Conservation (phyloP, 1,140 invertebrate species). For the Andricus grossulariae region DNA sequence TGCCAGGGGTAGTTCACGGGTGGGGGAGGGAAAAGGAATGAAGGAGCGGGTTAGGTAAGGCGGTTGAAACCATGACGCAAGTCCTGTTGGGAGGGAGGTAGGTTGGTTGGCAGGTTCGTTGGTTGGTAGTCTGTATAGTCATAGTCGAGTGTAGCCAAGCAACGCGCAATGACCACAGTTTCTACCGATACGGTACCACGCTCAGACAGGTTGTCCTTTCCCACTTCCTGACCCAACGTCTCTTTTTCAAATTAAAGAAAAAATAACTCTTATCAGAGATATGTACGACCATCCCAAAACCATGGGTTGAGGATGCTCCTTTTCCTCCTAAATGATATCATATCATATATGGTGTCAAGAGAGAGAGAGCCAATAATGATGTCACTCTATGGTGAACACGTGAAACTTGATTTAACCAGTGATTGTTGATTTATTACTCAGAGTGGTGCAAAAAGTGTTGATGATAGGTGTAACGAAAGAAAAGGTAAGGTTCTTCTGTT, state of each 20-base stretch:
- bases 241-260: background rate
- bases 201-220: slow-evolving; percentile 52
- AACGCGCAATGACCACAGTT: slow-evolving; percentile 70
- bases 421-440: too few relatives aligned
- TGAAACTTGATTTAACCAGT: too few relatives aligned
- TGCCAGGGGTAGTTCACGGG: slow-evolving; percentile 11
- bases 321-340: background rate
- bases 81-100: slow-evolving; percentile 49
- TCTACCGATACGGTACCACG: slow-evolving; percentile 61
- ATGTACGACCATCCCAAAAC: background rate
- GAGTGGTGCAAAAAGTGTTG: too few relatives aligned
- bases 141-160: slow-evolving; percentile 67
- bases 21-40: slow-evolving; percentile 33
- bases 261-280: background rate
- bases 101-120: slow-evolving; percentile 46
- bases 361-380: background rate
- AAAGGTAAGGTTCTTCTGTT: too few relatives aligned
- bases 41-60: slow-evolving; percentile 38
- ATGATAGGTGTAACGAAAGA: too few relatives aligned
- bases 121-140: slow-evolving; percentile 49
- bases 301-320: slow-evolving; percentile 5
- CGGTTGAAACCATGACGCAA: slow-evolving; percentile 59
- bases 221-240: slow-evolving; percentile 30
- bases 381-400: background rate
- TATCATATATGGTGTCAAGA: background rate